A percentile compares a stretch with the other conserved stretches of the same genome.
phyloP scores from a whole-genome alignment of 2,888 invertebrate genomes.

The Phragmatobia fuliginosa region DNA sequence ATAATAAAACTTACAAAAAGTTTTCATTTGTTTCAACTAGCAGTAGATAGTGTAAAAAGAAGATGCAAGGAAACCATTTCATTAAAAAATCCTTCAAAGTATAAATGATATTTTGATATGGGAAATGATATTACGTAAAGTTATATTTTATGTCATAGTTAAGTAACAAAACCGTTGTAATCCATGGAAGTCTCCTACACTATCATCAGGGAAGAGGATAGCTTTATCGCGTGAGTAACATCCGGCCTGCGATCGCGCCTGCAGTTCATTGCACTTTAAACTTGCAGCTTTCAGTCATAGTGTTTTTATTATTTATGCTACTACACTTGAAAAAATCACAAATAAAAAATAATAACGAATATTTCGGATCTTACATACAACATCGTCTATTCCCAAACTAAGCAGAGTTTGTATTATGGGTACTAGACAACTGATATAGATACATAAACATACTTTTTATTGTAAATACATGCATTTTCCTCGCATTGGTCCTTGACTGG shows the following conservation, averaged over 20 bases:
- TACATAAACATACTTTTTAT: too few relatives aligned
- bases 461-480: too few relatives aligned
- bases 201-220: conserved; percentile 41
- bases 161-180: conserved; percentile 36
- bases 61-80: too few relatives aligned
- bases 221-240: conserved; percentile 46
- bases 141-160: conserved; percentile 2
- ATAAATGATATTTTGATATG: neutral
- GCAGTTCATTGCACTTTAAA: conserved; percentile 37
- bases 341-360: too few relatives aligned
- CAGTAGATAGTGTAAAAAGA: too few relatives aligned
- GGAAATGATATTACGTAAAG: neutral
- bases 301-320: neutral
- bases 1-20: neutral
- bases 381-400: too few relatives aligned
- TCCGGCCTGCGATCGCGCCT: conserved; percentile 36
- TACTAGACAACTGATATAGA: too few relatives aligned
- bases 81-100: too few relatives aligned
- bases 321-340: neutral
- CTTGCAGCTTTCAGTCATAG: conserved; percentile 9
- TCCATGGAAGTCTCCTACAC: conserved; percentile 33
- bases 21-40: neutral
- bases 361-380: too few relatives aligned
- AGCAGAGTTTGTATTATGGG: too few relatives aligned
- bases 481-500: too few relatives aligned